Conservation (phyloP, 2,888 invertebrate genomes). For the Patella caerulea region DNA sequence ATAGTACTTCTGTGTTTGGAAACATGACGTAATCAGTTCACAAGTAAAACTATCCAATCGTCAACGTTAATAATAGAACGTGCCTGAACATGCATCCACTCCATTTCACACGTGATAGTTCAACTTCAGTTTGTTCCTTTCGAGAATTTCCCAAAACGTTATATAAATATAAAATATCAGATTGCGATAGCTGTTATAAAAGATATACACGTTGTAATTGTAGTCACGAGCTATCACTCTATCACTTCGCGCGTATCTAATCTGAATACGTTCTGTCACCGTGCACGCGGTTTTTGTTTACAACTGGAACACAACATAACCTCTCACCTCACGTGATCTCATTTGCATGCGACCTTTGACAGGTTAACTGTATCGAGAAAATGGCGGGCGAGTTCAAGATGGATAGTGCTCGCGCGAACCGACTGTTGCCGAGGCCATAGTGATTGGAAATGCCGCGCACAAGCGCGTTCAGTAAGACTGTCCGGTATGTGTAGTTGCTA, state of each 20-base stretch:
- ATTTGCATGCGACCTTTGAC: not conserved
- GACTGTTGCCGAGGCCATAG: slow-evolving; percentile 5
- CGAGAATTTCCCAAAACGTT: too few relatives aligned
- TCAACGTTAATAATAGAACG: not conserved
- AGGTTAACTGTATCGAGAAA: too few relatives aligned
- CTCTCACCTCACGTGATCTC: slow-evolving; percentile 5
- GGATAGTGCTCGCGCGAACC: not conserved
- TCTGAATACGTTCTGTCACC: not conserved
- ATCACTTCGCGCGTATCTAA: too few relatives aligned
- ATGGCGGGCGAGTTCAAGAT: too few relatives aligned
- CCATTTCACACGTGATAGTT: slow-evolving; percentile 4
- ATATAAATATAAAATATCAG: too few relatives aligned
- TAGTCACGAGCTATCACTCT: too few relatives aligned
- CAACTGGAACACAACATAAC: slow-evolving; percentile 2
- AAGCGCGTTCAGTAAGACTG: not conserved
- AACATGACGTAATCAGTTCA: slow-evolving; percentile 5
- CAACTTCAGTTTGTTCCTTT: not conserved
- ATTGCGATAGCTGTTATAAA: too few relatives aligned
- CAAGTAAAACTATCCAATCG: not conserved
- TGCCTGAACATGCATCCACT: slow-evolving; percentile 6
- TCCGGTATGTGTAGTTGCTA: slow-evolving; percentile 2
- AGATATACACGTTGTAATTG: too few relatives aligned
- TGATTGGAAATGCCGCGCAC: slow-evolving; percentile 5
- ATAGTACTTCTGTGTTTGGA: not conserved
- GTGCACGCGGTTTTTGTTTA: slow-evolving; percentile 11